Evolutionary conservation across 1,140 invertebrate genomes (phyloP), one percentile per base, ranked within the genome.

Genomic region (Cephus cinctus): DNA sequence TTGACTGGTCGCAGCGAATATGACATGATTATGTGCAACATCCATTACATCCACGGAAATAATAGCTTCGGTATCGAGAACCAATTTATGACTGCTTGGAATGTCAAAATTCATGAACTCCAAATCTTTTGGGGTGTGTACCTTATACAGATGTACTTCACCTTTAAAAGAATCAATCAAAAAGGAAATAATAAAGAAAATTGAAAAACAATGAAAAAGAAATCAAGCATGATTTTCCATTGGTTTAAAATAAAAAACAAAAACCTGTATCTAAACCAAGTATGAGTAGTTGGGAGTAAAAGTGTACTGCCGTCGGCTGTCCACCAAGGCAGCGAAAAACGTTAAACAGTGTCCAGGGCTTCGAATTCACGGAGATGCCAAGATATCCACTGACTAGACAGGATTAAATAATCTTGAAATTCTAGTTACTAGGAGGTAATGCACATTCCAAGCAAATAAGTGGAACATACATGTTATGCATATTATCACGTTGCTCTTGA

Each of bases 261-360:
- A 20, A 34, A 60, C 61, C 61, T 34, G 48, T 52, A 32, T 56
- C 50, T 36, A 60, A 36, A 1, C 59, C 61, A 16, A 64, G n/a
- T 22, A 64, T 4, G 16, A 64, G 54, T 9, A 62, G 1, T 32
- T 39, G 20, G 9, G 42, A 27, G 30, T 54, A 41, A 32, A 56
- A 44, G 8, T 56, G 30, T 20, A 64, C 25, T 8, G 54, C 38
- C 21, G 61, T 56, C 2, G 56, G 48, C n/a, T 1, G n/a, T 8
- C 46, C 43, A 25, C 48, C 15, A 20, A 60, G 38, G 18, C 50
- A 30, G 6, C 54, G 35, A 46, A 56, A 57, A 6, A 55, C 2
- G 39, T 59, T 54, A 19, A 54, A 38, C n/a, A 64, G 39, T 31
- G 51, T 41, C 59, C 57, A 64, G 31, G 55, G 9, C 47, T 21